phyloP scores from a whole-genome alignment of 2,113 vertebrate species.

The Heterochromis multidens region DNA sequence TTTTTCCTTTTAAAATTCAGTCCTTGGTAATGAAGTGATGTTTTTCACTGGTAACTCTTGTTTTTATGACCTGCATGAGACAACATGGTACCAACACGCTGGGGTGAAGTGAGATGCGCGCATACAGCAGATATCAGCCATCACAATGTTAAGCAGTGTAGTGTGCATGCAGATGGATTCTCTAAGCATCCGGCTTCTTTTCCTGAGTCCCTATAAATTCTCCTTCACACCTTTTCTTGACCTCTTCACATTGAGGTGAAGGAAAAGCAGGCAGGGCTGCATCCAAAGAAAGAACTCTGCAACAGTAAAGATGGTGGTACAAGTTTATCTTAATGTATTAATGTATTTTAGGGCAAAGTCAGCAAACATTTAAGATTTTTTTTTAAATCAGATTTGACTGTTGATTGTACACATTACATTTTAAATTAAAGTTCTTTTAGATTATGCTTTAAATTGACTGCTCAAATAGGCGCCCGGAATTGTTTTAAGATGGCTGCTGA shows the following conservation, averaged over 20 bases:
- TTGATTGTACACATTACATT: neutral
- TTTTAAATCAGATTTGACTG: neutral
- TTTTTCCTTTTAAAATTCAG: neutral
- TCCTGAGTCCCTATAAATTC: neutral
- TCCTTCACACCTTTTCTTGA: neutral
- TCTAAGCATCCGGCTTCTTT: neutral
- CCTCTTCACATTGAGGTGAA: neutral
- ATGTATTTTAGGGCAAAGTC: neutral
- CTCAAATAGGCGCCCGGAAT: too few relatives aligned
- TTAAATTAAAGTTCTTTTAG: neutral
- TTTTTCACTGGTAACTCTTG: neutral
- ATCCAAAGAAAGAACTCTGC: neutral
- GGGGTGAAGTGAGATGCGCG: neutral
- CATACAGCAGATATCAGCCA: neutral
- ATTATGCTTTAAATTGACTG: neutral
- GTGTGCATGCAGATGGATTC: neutral
- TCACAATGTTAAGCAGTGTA: neutral
- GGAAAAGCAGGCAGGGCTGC: neutral
- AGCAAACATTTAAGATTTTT: neutral
- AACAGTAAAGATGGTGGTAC: neutral
- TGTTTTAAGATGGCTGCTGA: rapidly evolving
- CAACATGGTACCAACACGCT: rapidly evolving
- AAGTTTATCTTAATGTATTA: too few relatives aligned
- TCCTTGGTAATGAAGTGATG: neutral
- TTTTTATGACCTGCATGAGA: rapidly evolving